Conservation (phyloP, 2,113 vertebrate genomes). For the Oncorhynchus keta region DNA sequence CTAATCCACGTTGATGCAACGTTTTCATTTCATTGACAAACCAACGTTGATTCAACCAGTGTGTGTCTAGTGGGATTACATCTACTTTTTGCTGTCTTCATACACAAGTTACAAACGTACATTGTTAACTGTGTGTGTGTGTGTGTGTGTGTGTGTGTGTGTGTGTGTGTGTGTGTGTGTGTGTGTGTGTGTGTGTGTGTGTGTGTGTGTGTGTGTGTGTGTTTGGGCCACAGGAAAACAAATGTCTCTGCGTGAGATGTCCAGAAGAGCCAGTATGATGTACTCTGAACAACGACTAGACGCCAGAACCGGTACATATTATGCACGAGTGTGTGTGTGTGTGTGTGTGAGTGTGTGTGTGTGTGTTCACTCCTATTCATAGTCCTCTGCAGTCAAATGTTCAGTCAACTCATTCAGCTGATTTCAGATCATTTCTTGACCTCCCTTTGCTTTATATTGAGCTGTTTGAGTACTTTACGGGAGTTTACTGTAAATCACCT, state of each 20-base stretch:
- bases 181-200: background rate
- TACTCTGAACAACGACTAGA: conserved; percentile 48
- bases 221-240: conserved; percentile 44
- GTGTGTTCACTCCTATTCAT: no score
- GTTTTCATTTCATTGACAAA: no score
- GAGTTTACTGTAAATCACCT: no score
- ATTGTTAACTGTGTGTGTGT: background rate
- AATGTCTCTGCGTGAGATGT: conserved; percentile 64
- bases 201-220: background rate
- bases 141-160: background rate
- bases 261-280: conserved; percentile 57
- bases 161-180: background rate
- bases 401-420: conserved; percentile 66
- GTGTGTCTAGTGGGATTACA: no score
- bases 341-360: no score
- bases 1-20: no score
- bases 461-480: conserved; percentile 40
- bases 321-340: no score
- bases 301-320: conserved; percentile 5
- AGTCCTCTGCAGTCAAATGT: conserved; percentile 22
- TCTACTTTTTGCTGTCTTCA: no score
- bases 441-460: conserved; percentile 55
- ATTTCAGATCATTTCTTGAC: conserved; percentile 65
- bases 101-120: no score
- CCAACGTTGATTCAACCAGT: no score